Percentiles rank a stretch among this genome's conserved stretches.
Evolutionary conservation across 2,797 vertebrate species (phyloP).

Genomic region (Macropus fuliginosus): DNA sequence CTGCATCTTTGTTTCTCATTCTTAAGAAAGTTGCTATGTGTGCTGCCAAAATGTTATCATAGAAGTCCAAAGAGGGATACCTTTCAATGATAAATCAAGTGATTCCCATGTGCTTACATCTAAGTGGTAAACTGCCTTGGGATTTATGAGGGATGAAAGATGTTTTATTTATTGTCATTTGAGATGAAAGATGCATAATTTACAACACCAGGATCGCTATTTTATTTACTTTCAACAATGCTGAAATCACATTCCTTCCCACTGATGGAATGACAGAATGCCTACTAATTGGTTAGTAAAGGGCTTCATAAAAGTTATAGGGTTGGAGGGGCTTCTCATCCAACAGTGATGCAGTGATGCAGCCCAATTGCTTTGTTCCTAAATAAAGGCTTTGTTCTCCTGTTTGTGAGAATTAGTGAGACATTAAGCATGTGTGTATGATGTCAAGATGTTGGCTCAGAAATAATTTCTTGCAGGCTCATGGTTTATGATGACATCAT

Average conservation of each 20-base stretch:
- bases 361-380: conserved; percentile 80
- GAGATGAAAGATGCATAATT: conserved; percentile 75
- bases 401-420: conserved; percentile 78
- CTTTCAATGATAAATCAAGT: conserved; percentile 47
- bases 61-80: neutral
- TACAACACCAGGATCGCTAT: conserved; percentile 68
- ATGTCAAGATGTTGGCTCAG: conserved; percentile 83
- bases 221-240: conserved; percentile 73
- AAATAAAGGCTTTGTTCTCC: conserved; percentile 84
- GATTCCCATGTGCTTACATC: conserved; percentile 35
- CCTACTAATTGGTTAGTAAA: conserved; percentile 68
- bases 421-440: conserved; percentile 81
- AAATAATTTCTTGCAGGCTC: conserved; percentile 78
- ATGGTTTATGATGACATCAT: conserved; percentile 82
- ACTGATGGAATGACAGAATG: conserved; percentile 67
- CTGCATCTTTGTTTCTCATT: conserved; percentile 38
- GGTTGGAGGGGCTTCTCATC: conserved; percentile 72
- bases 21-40: conserved; percentile 36
- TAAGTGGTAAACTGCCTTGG: conserved; percentile 64
- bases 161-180: conserved; percentile 76
- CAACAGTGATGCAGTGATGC: conserved; percentile 77
- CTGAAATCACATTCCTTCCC: conserved; percentile 71
- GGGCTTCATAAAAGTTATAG: conserved; percentile 60
- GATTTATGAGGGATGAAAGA: conserved; percentile 74
- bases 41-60: conserved; percentile 19